phyloP scores from a whole-genome alignment of 2,113 vertebrate genomes.

The Pseudonaja textilis region DNA sequence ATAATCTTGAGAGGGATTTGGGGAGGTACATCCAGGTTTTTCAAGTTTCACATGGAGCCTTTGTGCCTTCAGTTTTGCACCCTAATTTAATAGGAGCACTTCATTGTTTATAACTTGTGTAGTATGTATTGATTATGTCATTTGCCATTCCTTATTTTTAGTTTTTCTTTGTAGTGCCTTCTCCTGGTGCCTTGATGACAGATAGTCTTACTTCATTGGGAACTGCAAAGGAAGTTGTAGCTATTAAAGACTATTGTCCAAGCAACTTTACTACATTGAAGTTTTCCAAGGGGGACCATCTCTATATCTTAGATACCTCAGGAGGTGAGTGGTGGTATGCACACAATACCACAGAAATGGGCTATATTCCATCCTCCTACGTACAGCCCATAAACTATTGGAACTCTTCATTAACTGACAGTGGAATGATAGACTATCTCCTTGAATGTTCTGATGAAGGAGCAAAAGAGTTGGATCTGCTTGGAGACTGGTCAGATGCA shows the following conservation, averaged over 20 bases:
- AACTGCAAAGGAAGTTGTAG: constrained; percentile 88
- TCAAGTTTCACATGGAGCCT: no score
- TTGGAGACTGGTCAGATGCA: constrained; percentile 73
- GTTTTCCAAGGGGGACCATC: constrained; percentile 93
- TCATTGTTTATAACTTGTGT: fast-evolving
- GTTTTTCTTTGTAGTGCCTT: constrained; percentile 80
- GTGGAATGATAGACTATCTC: constrained; percentile 86
- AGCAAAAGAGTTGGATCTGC: constrained; percentile 81
- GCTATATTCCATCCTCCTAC: constrained; percentile 93
- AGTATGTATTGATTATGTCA: neutral
- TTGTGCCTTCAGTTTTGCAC: neutral
- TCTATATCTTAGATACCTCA: constrained; percentile 90
- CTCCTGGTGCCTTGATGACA: constrained; percentile 89
- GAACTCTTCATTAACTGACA: constrained; percentile 88
- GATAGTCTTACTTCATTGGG: constrained; percentile 83
- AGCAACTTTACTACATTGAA: constrained; percentile 95
- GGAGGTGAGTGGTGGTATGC: constrained; percentile 98
- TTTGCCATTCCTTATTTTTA: constrained; percentile 1
- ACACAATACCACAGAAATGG: constrained; percentile 97
- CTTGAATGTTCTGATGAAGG: constrained; percentile 82
- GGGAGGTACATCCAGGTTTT: neutral
- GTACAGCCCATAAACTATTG: constrained; percentile 84
- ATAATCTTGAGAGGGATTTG: neutral
- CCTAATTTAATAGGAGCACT: neutral
- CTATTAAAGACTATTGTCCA: constrained; percentile 94